Evolutionary conservation across 2,888 invertebrate genomes (phyloP).

Genomic region (Agrotis ipsilon): DNA sequence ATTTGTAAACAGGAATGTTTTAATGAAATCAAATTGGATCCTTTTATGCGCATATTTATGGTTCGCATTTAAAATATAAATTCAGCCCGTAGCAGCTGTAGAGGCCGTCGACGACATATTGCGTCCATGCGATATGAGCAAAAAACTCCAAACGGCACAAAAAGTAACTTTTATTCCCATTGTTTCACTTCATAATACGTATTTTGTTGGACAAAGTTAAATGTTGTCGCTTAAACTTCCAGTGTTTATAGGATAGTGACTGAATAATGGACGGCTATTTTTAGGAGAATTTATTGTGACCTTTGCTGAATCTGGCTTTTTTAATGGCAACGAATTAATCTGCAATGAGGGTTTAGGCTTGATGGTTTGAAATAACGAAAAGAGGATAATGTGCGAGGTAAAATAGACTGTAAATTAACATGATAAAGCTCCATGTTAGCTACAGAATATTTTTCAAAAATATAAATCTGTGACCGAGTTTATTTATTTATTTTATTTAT

Average conservation of each 20-base stretch:
- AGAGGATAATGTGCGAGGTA: background rate
- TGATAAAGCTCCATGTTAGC: background rate
- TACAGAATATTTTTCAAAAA: background rate
- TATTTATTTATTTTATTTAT: too few relatives aligned
- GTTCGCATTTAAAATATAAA: constrained; percentile 74
- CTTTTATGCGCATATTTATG: constrained; percentile 90
- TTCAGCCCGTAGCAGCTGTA: constrained; percentile 67
- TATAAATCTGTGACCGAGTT: constrained; percentile 4
- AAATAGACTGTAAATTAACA: background rate
- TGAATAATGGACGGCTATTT: constrained; percentile 31
- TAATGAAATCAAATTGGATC: constrained; percentile 84
- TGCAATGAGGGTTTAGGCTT: background rate
- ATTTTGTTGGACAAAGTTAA: constrained; percentile 48
- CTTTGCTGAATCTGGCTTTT: constrained; percentile 5
- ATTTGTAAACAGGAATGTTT: constrained; percentile 73
- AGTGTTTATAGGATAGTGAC: constrained; percentile 45
- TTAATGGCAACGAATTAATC: background rate
- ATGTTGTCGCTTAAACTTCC: constrained; percentile 35
- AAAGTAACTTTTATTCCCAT: constrained; percentile 57
- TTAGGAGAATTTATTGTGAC: background rate
- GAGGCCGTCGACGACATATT: constrained; percentile 74
- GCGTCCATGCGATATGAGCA: constrained; percentile 69
- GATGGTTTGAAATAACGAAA: background rate
- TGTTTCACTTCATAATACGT: constrained; percentile 59
- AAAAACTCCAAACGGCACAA: constrained; percentile 69